Base-by-base conservation (phyloP, 2,888 invertebrate species). In the Rambutsinella grinnellia region DNA sequence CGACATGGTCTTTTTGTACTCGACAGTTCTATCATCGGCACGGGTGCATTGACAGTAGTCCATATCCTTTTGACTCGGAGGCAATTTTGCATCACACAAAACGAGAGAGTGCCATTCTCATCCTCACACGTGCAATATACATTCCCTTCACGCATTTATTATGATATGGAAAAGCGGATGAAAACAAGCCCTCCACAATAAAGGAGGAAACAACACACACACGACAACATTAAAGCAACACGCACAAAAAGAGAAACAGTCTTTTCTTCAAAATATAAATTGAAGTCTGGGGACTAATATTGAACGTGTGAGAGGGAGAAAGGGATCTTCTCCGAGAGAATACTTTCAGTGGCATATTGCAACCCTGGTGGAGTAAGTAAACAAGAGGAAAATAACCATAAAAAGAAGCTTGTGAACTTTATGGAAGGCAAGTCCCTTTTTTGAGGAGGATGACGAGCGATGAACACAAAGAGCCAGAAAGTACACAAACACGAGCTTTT, bases 251-350 rank as follows among this genome's bases (percentile, higher is more conserved):
- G n/a, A n/a, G n/a, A 53, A 26, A 27, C 2, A 65, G 53, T 54
- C 24, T 19, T n/a, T n/a, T 21, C 57, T 58, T 67, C 36, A 1
- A 24, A 68, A 51, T 57, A 68, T 68, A 68, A 60, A 68, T 68
- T 68, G 58, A 68, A 68, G 68, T 58, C 68, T 68, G 36, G 68
- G 68, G 68, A 60, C 58, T 60, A 46, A 1, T n/a, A 44, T 10
- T 24, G 13, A 26, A 26, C 24, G 8, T n/a, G 56, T 19, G 66
- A 66, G 17, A 56, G 44, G 54, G 47, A 57, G 36, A 26, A 44
- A 6, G 19, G 19, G 23, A 54, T 23, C 53, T 36, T 21, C n/a
- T 23, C 6, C 44, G 15, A 44, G 56, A 60, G 49, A 60, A 51
- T 51, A 68, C 60, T 68, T 28, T 36, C 6, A 13, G 36, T 36